Evolutionary conservation across 1,140 invertebrate species (phyloP).

Genomic region (Eupeodes corollae): DNA sequence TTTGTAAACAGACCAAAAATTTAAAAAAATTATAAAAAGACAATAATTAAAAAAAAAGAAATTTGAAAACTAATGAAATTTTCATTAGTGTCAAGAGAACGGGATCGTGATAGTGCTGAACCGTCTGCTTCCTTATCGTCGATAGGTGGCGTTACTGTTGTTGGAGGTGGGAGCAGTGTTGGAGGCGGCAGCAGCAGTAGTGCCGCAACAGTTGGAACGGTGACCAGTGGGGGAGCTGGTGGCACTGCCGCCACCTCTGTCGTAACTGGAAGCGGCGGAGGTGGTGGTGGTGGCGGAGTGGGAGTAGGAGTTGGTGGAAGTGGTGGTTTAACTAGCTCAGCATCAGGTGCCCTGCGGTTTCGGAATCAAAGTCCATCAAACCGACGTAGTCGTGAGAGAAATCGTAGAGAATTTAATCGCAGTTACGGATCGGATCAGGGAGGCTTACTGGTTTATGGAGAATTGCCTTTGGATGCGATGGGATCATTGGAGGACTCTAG

Average conservation of each 20-base stretch:
- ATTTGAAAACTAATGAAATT: constrained; percentile 10
- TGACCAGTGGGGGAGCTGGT: constrained; percentile 32
- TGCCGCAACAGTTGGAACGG: constrained; percentile 1
- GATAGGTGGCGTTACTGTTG: background rate
- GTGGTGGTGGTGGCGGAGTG: constrained; percentile 16
- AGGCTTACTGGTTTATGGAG: constrained; percentile 29
- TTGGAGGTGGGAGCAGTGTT: constrained; percentile 6
- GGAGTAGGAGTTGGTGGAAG: constrained; percentile 13
- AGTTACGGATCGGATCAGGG: constrained; percentile 33
- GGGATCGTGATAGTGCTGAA: constrained; percentile 8
- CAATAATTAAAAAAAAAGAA: constrained; percentile 4
- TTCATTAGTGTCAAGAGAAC: constrained; percentile 33
- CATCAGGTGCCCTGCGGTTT: constrained; percentile 12
- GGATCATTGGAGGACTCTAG: constrained; percentile 27
- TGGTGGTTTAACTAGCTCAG: constrained; percentile 1
- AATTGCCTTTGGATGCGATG: constrained; percentile 15
- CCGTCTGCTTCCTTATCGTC: constrained; percentile 4
- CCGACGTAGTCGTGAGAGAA: constrained; percentile 32
- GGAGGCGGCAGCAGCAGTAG: background rate
- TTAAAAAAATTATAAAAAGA: constrained; percentile 8
- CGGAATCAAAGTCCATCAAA: constrained; percentile 34
- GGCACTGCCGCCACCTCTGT: constrained; percentile 26
- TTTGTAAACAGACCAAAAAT: background rate
- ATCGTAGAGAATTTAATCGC: constrained; percentile 15
- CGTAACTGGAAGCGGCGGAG: constrained; percentile 25